These are phyloP conservation scores for Imbricaverruca yamaguchii DNA, from an alignment of 2,888 invertebrate genomes.

Conservation along the genomic window DNA sequence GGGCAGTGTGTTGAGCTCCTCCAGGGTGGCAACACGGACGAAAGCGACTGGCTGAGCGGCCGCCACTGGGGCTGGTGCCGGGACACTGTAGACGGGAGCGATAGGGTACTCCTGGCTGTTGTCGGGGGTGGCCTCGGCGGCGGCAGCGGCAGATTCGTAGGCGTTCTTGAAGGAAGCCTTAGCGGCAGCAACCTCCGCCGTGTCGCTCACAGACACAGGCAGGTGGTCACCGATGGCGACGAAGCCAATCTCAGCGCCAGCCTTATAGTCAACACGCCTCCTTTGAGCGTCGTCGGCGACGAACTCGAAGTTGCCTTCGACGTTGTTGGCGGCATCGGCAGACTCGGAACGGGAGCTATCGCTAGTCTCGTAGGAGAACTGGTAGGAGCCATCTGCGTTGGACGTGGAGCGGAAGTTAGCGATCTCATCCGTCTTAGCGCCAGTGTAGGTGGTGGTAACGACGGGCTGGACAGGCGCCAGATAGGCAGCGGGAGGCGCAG, in stretches of 20 bases:
- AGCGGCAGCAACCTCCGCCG: neutral
- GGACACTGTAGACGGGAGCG: neutral
- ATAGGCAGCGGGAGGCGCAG: too few species aligned
- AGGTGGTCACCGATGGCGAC: constrained; percentile 29
- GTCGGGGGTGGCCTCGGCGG: constrained; percentile 23
- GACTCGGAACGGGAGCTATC: constrained; percentile 32
- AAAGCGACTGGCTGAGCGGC: neutral
- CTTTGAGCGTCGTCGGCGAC: constrained; percentile 34
- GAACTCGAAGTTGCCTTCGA: constrained; percentile 34
- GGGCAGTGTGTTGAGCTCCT: too few species aligned
- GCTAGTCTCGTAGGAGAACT: constrained; percentile 31
- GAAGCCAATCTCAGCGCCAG: constrained; percentile 32
- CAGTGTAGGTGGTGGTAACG: too few species aligned
- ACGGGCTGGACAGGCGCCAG: too few species aligned
- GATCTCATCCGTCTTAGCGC: too few species aligned
- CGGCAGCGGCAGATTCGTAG: constrained; percentile 23
- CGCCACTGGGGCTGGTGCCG: neutral
- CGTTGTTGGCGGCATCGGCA: constrained; percentile 31
- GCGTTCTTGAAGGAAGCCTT: constrained; percentile 30
- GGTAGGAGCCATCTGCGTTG: too few species aligned
- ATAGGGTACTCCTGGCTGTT: too few species aligned
- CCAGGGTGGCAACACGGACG: too few species aligned
- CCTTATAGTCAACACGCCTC: constrained; percentile 32
- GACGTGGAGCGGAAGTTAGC: too few species aligned
- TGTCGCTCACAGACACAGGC: neutral